These are phyloP conservation scores for Merluccius polli DNA, from an alignment of 2,797 vertebrate genomes.

Conservation along the genomic window DNA sequence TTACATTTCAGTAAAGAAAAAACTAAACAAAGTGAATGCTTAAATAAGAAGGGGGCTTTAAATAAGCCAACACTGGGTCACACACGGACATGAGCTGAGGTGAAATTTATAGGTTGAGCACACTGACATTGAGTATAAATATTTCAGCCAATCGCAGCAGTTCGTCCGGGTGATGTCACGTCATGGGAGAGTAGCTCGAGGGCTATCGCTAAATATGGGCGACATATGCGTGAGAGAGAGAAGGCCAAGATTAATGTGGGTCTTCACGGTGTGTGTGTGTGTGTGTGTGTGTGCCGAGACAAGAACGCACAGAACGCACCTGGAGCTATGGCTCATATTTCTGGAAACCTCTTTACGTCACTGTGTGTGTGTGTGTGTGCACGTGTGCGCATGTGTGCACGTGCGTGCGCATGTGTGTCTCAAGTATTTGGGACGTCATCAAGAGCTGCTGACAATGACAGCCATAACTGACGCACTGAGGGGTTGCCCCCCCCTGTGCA, in stretches of 20 bases:
- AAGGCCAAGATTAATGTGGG: slow-evolving; percentile 5
- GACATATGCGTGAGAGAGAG: slow-evolving; percentile 6
- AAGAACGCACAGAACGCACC: slow-evolving; percentile 42
- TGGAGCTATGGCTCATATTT: slow-evolving; percentile 50
- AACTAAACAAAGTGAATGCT: neutral
- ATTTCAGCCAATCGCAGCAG: slow-evolving; percentile 1
- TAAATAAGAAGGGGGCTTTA: neutral
- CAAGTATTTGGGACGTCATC: slow-evolving; percentile 24
- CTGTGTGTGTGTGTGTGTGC: slow-evolving; percentile 13
- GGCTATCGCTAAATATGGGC: neutral
- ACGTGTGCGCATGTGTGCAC: neutral
- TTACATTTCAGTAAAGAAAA: neutral
- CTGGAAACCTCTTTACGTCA: slow-evolving; percentile 54
- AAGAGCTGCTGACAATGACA: slow-evolving; percentile 28
- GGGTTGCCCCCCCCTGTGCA: neutral
- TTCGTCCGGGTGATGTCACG: neutral
- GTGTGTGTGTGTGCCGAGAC: slow-evolving; percentile 31
- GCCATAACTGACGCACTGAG: neutral
- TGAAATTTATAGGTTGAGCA: neutral
- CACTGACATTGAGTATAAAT: neutral
- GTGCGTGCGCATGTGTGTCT: neutral
- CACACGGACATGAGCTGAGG: neutral
- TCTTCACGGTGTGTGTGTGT: slow-evolving; percentile 8
- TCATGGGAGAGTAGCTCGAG: neutral
- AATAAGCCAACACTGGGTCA: neutral